Evolutionary conservation across 2,113 vertebrate genomes (phyloP), one percentile per base, ranked within the genome.

Genomic region (Melanerpes formicivorus): DNA sequence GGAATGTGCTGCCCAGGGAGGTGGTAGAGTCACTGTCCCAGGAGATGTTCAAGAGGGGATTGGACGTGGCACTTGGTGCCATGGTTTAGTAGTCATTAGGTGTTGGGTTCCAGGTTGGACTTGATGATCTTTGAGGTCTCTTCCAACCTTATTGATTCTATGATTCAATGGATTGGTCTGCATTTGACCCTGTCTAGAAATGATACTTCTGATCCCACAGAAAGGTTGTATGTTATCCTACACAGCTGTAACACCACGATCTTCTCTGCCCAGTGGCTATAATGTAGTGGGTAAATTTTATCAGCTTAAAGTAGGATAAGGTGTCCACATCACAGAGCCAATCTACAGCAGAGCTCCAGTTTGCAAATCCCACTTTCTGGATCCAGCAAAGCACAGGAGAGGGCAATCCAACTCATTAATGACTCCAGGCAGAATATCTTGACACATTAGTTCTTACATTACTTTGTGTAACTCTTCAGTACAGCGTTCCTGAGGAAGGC

Each of bases 141-240:
- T 40, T 40, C 40, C 40, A 40, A 40, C 40, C 40, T 40, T 40
- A 40, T 40, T 40, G 40, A 40, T 40, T 40, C 40, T 40, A 40
- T 11, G 40, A 40, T 40, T 40, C 40, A 11, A 40, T 11, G 17
- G 52, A 60, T 13, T 74, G 29, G 80, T 80, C 52, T 73, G 48
- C 21, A 73, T 60, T 25, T 66, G 32, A 62, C 34, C 15, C 46
- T 55, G 6, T n/a, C 55, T 48, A 55, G 56, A 80, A 84, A 67
- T 0, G 3, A 32, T 46, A 30, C 27, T 67, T 75, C 40, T 34
- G 10, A 65, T 50, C 30, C n/a, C n/a, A 60, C 14, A 0, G 0
- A 60, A 74, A 73, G 19, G 37, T 3, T 72, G 48, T 32, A 29
- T 34, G 5, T 19, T 44, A 63, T 12, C 82, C n/a, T 75, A 32